phyloP scores from a whole-genome alignment of 2,113 vertebrate species.

The Epinephelus cyanopodus region DNA sequence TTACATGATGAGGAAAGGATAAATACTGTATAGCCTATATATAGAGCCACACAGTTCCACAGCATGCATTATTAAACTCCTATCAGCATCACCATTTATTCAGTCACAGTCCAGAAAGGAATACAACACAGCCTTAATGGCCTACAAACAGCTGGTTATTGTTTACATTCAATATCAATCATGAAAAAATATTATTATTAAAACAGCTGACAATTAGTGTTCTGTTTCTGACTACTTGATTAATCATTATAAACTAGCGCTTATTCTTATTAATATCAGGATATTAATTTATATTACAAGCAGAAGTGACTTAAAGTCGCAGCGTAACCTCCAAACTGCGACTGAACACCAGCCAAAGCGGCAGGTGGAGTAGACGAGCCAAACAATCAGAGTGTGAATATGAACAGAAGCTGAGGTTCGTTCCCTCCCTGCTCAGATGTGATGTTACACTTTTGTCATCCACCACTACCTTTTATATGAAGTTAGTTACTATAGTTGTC shows the following conservation, averaged over 20 bases:
- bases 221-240: too few relatives aligned
- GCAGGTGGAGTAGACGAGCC: too few relatives aligned
- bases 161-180: neutral
- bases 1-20: neutral
- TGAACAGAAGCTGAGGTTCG: neutral
- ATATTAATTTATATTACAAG: neutral
- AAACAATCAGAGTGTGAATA: too few relatives aligned
- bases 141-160: neutral
- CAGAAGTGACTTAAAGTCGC: neutral
- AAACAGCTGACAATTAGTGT: neutral
- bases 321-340: neutral
- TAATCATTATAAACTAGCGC: neutral
- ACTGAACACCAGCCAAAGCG: neutral
- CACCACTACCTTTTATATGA: conserved; percentile 34
- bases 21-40: neutral
- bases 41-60: too few relatives aligned
- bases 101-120: neutral
- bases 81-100: neutral
- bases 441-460: conserved; percentile 29
- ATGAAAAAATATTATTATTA: too few relatives aligned
- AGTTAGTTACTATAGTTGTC: conserved; percentile 20
- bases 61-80: neutral
- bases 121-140: neutral
- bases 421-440: neutral
- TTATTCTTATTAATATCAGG: too few relatives aligned